Evolutionary conservation across 2,113 vertebrate species (phyloP).

Genomic region (Tetraodon nigroviridis): DNA sequence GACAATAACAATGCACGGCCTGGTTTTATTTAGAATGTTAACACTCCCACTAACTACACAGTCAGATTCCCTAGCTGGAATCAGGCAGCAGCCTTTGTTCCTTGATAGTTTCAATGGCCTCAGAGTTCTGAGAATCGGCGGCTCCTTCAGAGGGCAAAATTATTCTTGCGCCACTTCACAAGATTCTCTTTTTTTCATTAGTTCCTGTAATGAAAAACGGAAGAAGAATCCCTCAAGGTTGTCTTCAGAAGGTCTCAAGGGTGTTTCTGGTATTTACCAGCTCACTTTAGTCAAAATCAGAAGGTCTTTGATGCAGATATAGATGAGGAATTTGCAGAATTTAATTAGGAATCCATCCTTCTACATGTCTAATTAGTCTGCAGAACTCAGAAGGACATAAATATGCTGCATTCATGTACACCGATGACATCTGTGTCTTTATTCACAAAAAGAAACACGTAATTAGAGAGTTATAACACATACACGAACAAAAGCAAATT

Average conservation of each 20-base stretch:
- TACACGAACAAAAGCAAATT: conserved; percentile 8
- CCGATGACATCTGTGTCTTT: too few relatives aligned
- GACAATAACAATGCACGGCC: conserved; percentile 49
- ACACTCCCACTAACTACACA: conserved; percentile 64
- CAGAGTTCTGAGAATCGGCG: not conserved
- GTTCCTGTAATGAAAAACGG: too few relatives aligned
- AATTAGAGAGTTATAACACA: conserved; percentile 3
- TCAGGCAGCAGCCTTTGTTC: conserved; percentile 37
- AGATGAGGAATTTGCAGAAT: too few relatives aligned
- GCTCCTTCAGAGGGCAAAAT: not conserved
- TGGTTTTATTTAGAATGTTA: conserved; percentile 61
- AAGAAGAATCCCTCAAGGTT: not conserved
- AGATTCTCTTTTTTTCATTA: too few relatives aligned
- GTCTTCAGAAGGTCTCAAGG: conserved; percentile 1
- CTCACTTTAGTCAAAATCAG: conserved; percentile 13
- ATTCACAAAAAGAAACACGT: not conserved
- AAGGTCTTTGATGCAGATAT: not conserved
- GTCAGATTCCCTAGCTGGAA: conserved; percentile 40
- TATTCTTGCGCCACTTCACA: not conserved
- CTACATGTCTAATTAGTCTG: too few relatives aligned
- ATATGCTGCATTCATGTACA: too few relatives aligned
- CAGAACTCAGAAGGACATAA: not conserved
- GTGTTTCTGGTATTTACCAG: conserved; percentile 28
- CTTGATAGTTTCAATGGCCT: too few relatives aligned
- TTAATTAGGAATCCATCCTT: too few relatives aligned